Conservation (phyloP, 1,140 invertebrate species). For the Euschistus heros region DNA sequence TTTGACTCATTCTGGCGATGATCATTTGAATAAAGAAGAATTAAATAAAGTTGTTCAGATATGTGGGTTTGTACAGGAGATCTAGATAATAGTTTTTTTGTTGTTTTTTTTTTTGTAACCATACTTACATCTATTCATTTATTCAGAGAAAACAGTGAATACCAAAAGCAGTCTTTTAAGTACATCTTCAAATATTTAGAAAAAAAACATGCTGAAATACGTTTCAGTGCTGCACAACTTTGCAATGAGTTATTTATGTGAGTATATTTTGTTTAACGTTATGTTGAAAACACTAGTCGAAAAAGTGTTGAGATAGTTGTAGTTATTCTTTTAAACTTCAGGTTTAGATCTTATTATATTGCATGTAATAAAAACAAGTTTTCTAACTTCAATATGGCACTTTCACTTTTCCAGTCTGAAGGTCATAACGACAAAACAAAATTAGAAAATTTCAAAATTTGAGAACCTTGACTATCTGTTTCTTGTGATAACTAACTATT, state of each 20-base stretch:
- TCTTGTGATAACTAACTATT: no score
- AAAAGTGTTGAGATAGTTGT: not conserved
- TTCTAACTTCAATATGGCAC: no score
- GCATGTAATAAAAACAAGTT: not conserved
- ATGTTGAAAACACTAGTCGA: no score
- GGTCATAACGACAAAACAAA: no score
- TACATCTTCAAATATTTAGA: constrained; percentile 31
- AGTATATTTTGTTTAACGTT: constrained; percentile 18
- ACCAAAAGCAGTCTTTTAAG: not conserved
- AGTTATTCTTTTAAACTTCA: not conserved
- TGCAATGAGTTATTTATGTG: constrained; percentile 43
- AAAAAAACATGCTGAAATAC: constrained; percentile 45
- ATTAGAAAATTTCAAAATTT: no score
- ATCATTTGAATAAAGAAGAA: constrained; percentile 1
- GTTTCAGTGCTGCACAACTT: constrained; percentile 42
- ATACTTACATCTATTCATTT: not conserved
- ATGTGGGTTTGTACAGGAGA: not conserved
- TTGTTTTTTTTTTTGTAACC: not conserved
- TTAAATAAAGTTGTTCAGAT: constrained; percentile 1
- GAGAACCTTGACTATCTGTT: no score
- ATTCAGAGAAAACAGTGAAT: not conserved
- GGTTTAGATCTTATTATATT: not conserved
- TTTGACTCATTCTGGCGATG: constrained; percentile 15
- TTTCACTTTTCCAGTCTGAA: no score
- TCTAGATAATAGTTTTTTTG: not conserved